Percentiles rank a stretch among this genome's conserved stretches.
These are phyloP conservation scores for Meandrina meandrites DNA, from an alignment of 92 coral and sea anemone genomes.

Conservation along the genomic window DNA sequence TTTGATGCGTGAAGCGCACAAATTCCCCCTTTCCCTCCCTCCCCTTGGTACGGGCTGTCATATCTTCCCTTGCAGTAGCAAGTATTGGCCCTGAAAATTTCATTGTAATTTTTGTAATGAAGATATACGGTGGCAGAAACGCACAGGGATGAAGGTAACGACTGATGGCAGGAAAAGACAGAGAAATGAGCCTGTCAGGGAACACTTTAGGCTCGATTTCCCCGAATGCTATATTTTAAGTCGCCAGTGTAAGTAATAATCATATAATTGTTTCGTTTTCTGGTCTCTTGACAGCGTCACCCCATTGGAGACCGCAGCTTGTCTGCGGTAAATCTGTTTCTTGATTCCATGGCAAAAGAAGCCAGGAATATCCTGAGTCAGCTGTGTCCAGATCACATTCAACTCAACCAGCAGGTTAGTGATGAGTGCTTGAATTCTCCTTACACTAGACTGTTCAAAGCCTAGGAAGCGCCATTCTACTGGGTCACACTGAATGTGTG, in stretches of 20 bases:
- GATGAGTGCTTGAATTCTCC: background rate
- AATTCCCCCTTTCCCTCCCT: background rate
- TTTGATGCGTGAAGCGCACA: background rate
- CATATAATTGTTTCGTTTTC: background rate
- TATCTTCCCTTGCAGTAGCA: background rate
- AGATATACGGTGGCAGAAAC: no score
- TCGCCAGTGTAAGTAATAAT: no score
- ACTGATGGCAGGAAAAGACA: no score
- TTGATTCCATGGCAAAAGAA: constrained; percentile 96
- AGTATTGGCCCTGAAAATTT: background rate
- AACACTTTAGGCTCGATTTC: no score
- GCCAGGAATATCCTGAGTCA: constrained; percentile 86
- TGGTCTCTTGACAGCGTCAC: constrained; percentile 73
- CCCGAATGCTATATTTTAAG: no score
- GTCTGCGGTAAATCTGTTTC: constrained; percentile 93
- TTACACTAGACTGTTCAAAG: background rate
- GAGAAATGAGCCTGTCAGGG: no score
- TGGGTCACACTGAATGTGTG: no score
- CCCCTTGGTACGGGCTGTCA: background rate
- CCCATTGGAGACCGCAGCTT: constrained; percentile 97
- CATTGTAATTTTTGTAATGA: background rate
- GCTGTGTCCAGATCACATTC: constrained; percentile 87
- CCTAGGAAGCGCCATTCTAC: no score
- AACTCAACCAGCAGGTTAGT: constrained; percentile 89
- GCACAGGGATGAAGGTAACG: no score